phyloP scores from a whole-genome alignment of 1,140 invertebrate species.

The Archivesica marissinica region DNA sequence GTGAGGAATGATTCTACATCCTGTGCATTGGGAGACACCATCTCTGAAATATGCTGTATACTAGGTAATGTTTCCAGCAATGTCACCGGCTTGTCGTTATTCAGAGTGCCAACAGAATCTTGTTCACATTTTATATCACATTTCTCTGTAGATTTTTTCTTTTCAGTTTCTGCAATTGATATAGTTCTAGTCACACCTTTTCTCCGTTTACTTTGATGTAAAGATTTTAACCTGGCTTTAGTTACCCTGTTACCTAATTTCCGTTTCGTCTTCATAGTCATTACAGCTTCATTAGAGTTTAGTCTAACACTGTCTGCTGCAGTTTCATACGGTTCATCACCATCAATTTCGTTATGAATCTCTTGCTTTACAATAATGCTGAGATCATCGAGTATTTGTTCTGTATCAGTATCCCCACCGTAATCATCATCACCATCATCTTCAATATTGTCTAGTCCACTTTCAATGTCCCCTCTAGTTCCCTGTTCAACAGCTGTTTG shows the following conservation, averaged over 20 bases:
- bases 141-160: not conserved
- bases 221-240: not conserved
- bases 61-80: not conserved
- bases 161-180: not conserved
- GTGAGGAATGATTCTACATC: not conserved
- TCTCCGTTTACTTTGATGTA: not conserved
- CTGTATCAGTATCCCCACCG: conserved; percentile 3
- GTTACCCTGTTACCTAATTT: not conserved
- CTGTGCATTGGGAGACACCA: not conserved
- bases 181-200: too few relatives aligned
- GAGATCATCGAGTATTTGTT: too few relatives aligned
- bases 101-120: not conserved
- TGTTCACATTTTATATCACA: not conserved
- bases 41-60: not conserved
- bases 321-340: not conserved
- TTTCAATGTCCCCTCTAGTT: not conserved
- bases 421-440: not conserved
- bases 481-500: not conserved
- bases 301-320: not conserved
- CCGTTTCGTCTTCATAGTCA: not conserved
- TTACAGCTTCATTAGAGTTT: too few relatives aligned
- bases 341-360: not conserved
- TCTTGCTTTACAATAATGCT: not conserved
- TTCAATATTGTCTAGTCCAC: not conserved
- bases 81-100: not conserved